Evolutionary conservation across 2,888 invertebrate species (phyloP).

Genomic region (Drosophila neotestacea): DNA sequence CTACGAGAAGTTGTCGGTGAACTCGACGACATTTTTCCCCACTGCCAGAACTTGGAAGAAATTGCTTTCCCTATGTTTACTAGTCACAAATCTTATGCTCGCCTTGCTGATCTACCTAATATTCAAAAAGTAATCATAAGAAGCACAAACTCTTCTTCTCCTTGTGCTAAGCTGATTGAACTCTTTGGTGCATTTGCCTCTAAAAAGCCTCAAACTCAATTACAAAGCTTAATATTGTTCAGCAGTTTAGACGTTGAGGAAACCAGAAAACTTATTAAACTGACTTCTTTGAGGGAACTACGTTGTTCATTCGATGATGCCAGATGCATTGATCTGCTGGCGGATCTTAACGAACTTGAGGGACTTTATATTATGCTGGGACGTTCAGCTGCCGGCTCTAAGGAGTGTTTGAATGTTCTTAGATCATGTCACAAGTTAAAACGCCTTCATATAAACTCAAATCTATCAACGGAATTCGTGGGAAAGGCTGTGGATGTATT

Average conservation of each 20-base stretch:
- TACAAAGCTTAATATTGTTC: conserved; percentile 20
- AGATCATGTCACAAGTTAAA: conserved; percentile 30
- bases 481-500: conserved; percentile 18
- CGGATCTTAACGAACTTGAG: conserved; percentile 39
- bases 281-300: conserved; percentile 23
- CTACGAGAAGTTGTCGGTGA: conserved; percentile 29
- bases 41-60: conserved; percentile 37
- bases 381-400: conserved; percentile 15
- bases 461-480: conserved; percentile 29
- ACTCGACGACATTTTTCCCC: conserved; percentile 26
- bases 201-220: neutral
- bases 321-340: conserved; percentile 34
- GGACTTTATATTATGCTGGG: conserved; percentile 36
- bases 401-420: conserved; percentile 36
- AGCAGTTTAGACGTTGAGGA: conserved; percentile 17
- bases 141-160: conserved; percentile 23
- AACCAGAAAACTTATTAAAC: conserved; percentile 23
- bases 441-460: conserved; percentile 28
- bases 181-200: conserved; percentile 23
- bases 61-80: conserved; percentile 28
- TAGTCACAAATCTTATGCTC: conserved; percentile 24
- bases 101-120: conserved; percentile 26
- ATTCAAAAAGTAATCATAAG: conserved; percentile 25
- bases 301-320: conserved; percentile 29
- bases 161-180: conserved; percentile 16